Conservation (phyloP, 2,888 invertebrate genomes). For the Trachelus troglodyta region DNA sequence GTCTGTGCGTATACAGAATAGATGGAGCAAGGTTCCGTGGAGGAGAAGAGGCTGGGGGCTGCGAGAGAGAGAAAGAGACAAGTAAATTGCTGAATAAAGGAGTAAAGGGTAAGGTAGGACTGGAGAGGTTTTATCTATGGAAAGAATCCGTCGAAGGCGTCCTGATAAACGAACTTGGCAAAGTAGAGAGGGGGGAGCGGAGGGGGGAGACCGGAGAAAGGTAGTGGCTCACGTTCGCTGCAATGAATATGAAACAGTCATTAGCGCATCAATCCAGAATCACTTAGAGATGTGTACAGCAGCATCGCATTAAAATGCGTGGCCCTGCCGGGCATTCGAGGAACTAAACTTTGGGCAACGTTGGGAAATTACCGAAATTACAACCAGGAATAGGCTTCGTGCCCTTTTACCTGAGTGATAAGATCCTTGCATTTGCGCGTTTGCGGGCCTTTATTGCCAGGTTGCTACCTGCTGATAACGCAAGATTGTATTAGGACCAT, state of each 20-base stretch:
- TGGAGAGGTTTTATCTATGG: no score
- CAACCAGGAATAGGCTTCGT: slow-evolving; percentile 42
- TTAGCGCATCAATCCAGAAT: slow-evolving; percentile 48
- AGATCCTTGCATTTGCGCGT: slow-evolving; percentile 37
- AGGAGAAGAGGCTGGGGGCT: no score
- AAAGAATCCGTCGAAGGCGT: no score
- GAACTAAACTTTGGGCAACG: background rate
- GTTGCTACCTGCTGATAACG: slow-evolving; percentile 44
- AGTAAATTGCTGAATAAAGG: no score
- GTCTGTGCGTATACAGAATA: no score
- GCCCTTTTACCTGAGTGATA: slow-evolving; percentile 35
- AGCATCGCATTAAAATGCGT: slow-evolving; percentile 42
- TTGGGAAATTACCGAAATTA: slow-evolving; percentile 29
- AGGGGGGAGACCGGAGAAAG: no score
- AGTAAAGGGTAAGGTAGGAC: no score
- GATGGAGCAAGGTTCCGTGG: no score
- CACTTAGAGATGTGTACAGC: slow-evolving; percentile 37
- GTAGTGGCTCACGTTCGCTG: background rate
- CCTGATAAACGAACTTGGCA: no score
- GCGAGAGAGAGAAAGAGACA: no score
- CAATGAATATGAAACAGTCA: slow-evolving; percentile 53
- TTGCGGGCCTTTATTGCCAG: slow-evolving; percentile 43
- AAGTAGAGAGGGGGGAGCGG: no score
- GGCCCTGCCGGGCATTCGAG: slow-evolving; percentile 20
- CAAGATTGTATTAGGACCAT: slow-evolving; percentile 44